phyloP scores from a whole-genome alignment of 2,888 invertebrate species.

The Nymphalis c-album region DNA sequence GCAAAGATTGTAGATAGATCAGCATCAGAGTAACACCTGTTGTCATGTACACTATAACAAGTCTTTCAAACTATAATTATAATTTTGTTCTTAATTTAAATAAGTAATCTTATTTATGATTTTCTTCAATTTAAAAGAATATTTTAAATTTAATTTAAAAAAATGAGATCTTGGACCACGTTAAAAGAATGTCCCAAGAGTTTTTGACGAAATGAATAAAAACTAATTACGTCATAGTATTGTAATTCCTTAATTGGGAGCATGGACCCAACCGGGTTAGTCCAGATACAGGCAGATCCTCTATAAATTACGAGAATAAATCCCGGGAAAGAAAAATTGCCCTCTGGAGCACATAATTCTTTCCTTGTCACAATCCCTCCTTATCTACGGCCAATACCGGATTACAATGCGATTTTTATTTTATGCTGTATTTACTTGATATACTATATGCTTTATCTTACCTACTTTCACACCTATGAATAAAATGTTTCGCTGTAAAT shows the following conservation, averaged over 20 bases:
- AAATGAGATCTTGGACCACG: no score
- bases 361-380: slow-evolving; percentile 81
- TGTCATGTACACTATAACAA: slow-evolving; percentile 6
- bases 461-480: slow-evolving; percentile 35
- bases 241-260: slow-evolving; percentile 74
- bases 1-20: slow-evolving; percentile 44
- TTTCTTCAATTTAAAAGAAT: background rate
- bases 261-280: slow-evolving; percentile 70
- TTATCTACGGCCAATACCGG: slow-evolving; percentile 81
- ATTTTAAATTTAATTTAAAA: background rate
- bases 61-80: slow-evolving; percentile 1
- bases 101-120: background rate
- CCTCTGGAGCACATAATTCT: slow-evolving; percentile 82
- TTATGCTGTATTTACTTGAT: slow-evolving; percentile 68
- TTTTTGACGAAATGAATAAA: slow-evolving; percentile 15
- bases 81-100: background rate
- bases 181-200: no score
- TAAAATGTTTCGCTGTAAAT: slow-evolving; percentile 16
- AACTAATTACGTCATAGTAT: slow-evolving; percentile 43
- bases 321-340: slow-evolving; percentile 81
- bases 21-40: slow-evolving; percentile 23
- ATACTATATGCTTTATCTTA: slow-evolving; percentile 41
- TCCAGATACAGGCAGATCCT: slow-evolving; percentile 80
- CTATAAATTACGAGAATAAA: slow-evolving; percentile 81
- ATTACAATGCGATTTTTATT: slow-evolving; percentile 82